A percentile compares a stretch with the other conserved stretches of the same genome.
Evolutionary conservation across 2,113 vertebrate genomes (phyloP).

Genomic region (Myotis lucifugus): DNA sequence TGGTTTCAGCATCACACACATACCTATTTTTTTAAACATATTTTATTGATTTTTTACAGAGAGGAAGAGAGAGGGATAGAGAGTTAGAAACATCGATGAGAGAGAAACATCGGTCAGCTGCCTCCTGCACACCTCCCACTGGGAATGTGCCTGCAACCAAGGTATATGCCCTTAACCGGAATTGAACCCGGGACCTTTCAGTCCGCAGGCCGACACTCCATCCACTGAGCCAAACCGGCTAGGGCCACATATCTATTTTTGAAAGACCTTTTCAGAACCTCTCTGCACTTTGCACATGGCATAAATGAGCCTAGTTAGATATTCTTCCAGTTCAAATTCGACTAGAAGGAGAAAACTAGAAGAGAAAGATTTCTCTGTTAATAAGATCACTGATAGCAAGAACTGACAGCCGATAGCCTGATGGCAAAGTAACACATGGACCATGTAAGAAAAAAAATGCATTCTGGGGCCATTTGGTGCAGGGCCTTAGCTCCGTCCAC

Average conservation of each 20-base stretch:
- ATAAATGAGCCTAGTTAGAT: neutral
- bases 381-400: neutral
- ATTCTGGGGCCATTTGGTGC: neutral
- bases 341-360: neutral
- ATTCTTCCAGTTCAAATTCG: neutral
- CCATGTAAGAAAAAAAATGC: neutral
- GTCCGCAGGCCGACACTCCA: too few species aligned
- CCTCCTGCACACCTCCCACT: too few species aligned
- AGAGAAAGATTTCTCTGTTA: neutral
- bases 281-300: neutral
- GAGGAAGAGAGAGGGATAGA: too few species aligned
- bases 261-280: neutral
- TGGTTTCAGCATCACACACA: neutral
- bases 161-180: too few species aligned
- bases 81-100: too few species aligned
- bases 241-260: neutral
- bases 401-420: neutral
- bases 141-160: too few species aligned
- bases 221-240: too few species aligned
- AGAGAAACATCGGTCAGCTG: too few species aligned
- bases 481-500: neutral
- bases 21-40: neutral
- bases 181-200: too few species aligned
- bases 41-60: too few species aligned
- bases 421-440: neutral